These are phyloP conservation scores for Aplodontia rufa DNA, from an alignment of 2,113 vertebrate species.

Conservation along the genomic window DNA sequence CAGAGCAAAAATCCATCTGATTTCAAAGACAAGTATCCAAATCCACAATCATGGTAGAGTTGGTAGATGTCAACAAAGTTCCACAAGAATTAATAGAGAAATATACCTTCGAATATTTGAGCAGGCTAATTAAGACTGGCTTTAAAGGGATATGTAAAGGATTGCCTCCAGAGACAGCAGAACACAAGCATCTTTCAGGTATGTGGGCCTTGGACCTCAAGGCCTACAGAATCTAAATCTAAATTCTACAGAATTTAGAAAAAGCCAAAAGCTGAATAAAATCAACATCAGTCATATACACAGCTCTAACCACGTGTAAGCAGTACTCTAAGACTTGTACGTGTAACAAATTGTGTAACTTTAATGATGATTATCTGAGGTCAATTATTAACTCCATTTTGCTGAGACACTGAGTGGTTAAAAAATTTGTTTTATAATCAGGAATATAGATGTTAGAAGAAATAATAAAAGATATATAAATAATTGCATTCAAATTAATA, in stretches of 20 bases:
- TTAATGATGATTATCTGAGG: not conserved
- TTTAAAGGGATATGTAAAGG: not conserved
- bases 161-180: accelerated
- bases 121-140: not conserved
- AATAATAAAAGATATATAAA: not conserved
- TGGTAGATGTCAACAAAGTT: not conserved
- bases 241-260: not conserved
- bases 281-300: not conserved
- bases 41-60: not conserved
- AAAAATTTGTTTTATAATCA: not conserved
- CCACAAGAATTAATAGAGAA: not conserved
- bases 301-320: no score
- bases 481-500: not conserved
- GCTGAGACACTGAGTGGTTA: not conserved
- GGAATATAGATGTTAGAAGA: not conserved
- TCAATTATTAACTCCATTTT: not conserved
- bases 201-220: no score
- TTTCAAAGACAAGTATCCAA: not conserved
- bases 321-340: not conserved
- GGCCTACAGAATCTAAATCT: no score
- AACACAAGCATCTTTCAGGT: no score
- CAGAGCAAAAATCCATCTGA: not conserved
- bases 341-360: not conserved
- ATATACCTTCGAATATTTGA: not conserved
- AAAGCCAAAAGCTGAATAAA: not conserved